Evolutionary conservation across 2,888 invertebrate species (phyloP), one percentile per base, ranked within the genome.

Genomic region (Patella ulyssiponensis): DNA sequence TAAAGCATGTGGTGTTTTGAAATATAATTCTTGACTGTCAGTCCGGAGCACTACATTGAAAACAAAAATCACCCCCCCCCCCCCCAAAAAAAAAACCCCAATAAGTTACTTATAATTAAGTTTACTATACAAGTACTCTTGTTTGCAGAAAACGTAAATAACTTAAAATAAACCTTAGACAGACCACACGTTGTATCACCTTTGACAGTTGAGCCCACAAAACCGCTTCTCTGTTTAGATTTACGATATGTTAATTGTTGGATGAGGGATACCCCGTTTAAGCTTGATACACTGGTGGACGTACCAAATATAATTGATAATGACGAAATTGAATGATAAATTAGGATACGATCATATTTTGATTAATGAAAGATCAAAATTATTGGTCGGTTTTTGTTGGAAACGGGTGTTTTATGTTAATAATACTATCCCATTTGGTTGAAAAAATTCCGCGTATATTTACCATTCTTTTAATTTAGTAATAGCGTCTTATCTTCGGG

Each of bases 261-360:
- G 78, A 73, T 80, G 23, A 27, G 27, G 27, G 80, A 80, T 73
- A 70, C 54, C 15, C 73, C 77, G n/a, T 81, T 80, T 69, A 9
- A 23, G 12, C 52, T 81, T 7, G 76, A 79, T 17, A 81, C 78
- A 12, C 52, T 79, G 20, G 78, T 75, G 23, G 76, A 79, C 0
- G 73, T 81, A n/a, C 79, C 75, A 14, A 53, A 73, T 7, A 44
- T 81, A 23, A 52, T 80, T 23, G 52, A 75, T 14, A 77, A 71
- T 81, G 64, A 64, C 71, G 2, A 54, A 52, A 3, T 11, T 78
- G 9, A 79, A 80, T 72, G 79, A 80, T 52, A 80, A 80, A 51
- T 77, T 75, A 12, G 80, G 81, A 3, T 81, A 81, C 73, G 81
- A 80, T 44, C 79, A 80, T 56, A 54, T 79, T 20, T 64, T 78